Conservation (phyloP, 2,888 invertebrate species). For the Lochmaea capreae region DNA sequence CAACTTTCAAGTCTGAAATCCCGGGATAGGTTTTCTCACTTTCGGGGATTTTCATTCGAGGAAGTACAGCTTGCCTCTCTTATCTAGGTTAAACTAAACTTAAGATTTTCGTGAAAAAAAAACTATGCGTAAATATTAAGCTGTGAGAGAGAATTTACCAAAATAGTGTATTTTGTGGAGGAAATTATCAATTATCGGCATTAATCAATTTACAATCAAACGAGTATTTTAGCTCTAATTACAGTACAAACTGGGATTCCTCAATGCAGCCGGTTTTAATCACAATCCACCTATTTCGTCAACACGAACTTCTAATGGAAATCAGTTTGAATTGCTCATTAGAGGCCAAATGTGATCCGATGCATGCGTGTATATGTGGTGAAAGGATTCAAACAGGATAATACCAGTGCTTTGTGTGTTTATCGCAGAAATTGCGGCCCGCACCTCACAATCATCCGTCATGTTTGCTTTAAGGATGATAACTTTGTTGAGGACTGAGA, state of each 20-base stretch:
- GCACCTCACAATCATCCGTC: conserved; percentile 58
- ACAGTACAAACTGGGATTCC: neutral
- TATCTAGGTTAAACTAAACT: conserved; percentile 7
- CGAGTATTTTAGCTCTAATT: neutral
- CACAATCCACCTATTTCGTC: conserved; percentile 11
- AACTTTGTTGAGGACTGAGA: conserved; percentile 56
- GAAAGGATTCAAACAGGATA: conserved; percentile 30
- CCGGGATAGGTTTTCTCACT: conserved; percentile 59
- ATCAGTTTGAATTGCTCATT: conserved; percentile 30
- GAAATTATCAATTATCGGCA: neutral
- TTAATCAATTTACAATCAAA: neutral
- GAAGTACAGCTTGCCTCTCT: neutral
- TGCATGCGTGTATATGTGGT: conserved; percentile 28
- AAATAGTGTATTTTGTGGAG: neutral
- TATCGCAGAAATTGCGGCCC: conserved; percentile 37
- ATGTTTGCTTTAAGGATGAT: conserved; percentile 63
- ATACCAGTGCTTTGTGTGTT: conserved; percentile 32
- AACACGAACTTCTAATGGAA: conserved; percentile 30
- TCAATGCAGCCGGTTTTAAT: conserved; percentile 13
- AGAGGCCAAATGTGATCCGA: conserved; percentile 18
- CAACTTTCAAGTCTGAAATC: conserved; percentile 56
- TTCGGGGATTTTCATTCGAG: conserved; percentile 46
- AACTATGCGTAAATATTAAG: neutral
- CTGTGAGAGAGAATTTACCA: neutral
- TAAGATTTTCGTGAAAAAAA: neutral